These are phyloP conservation scores for Coptodon bakossiorum DNA, from an alignment of 2,113 vertebrate species.

Conservation along the genomic window DNA sequence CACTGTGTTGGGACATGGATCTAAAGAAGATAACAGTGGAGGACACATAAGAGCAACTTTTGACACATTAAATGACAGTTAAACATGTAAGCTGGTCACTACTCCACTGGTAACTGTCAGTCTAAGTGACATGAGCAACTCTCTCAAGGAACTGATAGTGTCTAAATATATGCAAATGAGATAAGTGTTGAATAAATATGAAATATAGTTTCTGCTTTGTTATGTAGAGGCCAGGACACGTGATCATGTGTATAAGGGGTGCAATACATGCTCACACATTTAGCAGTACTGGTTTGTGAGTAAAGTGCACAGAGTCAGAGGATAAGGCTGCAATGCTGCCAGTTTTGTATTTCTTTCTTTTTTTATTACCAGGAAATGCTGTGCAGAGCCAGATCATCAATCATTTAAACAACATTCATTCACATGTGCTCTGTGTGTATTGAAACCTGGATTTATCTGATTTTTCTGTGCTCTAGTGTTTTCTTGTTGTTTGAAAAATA, in stretches of 20 bases:
- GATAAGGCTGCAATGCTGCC: neutral
- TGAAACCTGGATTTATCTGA: neutral
- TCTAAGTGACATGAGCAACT: neutral
- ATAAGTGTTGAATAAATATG: neutral
- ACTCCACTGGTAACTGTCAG: neutral
- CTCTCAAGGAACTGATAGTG: neutral
- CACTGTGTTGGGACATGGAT: neutral
- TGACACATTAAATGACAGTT: neutral
- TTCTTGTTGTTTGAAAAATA: neutral
- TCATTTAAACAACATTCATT: neutral
- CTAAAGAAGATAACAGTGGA: neutral
- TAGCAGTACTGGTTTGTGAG: neutral
- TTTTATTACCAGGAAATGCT: neutral
- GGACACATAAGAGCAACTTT: neutral
- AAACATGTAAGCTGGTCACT: neutral
- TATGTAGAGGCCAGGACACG: neutral
- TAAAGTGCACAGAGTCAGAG: neutral
- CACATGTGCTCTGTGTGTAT: neutral
- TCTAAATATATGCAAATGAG: neutral
- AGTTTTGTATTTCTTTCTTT: neutral
- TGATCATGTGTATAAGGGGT: neutral
- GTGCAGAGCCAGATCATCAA: neutral
- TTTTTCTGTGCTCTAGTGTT: neutral
- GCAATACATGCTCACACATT: neutral
- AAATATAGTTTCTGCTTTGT: neutral